phyloP scores from a whole-genome alignment of 2,113 vertebrate genomes.

The Benitochromis conjunctus region DNA sequence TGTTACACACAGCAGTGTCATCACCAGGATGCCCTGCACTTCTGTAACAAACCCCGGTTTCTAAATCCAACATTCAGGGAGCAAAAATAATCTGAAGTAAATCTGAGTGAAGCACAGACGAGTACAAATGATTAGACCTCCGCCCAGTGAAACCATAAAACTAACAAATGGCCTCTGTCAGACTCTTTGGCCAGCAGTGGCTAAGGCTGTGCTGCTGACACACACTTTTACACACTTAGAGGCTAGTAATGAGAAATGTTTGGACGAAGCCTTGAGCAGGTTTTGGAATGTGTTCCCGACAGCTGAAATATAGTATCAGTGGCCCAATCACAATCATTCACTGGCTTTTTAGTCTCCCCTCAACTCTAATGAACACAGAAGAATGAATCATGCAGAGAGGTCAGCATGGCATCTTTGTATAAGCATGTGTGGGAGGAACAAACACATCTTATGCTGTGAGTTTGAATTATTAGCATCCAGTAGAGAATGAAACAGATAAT shows the following conservation, averaged over 20 bases:
- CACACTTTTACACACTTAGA: neutral
- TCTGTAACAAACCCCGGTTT: neutral
- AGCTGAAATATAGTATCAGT: constrained; percentile 31
- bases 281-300: constrained; percentile 26
- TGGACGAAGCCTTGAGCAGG: constrained; percentile 37
- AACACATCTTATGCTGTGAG: neutral
- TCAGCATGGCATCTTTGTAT: neutral
- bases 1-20: neutral
- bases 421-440: neutral
- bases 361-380: constrained; percentile 27
- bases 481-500: neutral
- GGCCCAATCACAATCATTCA: constrained; percentile 33
- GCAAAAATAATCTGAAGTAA: constrained; percentile 18
- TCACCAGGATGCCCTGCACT: neutral
- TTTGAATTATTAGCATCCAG: neutral
- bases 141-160: constrained; percentile 49
- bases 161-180: constrained; percentile 53
- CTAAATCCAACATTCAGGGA: neutral
- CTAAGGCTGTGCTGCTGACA: constrained; percentile 35
- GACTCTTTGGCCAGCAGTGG: neutral
- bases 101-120: constrained; percentile 13
- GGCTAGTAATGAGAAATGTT: constrained; percentile 52
- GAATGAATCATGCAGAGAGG: neutral
- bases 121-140: constrained; percentile 38
- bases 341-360: constrained; percentile 13